Evolutionary conservation across 2,113 vertebrate genomes (phyloP).

Genomic region (Aptenodytes patagonicus): DNA sequence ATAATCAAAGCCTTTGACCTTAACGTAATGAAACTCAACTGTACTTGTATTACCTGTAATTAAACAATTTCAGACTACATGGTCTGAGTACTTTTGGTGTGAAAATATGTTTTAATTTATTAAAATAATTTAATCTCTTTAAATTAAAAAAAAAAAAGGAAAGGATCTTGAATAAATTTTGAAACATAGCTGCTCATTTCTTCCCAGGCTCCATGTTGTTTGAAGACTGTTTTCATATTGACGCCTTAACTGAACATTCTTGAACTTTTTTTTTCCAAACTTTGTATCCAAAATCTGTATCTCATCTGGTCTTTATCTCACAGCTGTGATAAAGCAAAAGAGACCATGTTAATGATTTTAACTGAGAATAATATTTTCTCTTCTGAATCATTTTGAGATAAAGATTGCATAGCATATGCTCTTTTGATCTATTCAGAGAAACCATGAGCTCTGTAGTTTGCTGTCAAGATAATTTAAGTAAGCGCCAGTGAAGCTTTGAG

Average conservation of each 20-base stretch:
- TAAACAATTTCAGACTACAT: not conserved
- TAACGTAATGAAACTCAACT: not conserved
- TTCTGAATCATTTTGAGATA: slow-evolving; percentile 55
- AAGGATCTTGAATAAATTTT: not conserved
- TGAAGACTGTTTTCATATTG: not conserved
- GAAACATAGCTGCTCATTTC: not conserved
- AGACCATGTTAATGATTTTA: slow-evolving; percentile 56
- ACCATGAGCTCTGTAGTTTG: not conserved
- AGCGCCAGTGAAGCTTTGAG: not conserved
- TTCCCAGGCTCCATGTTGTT: not conserved
- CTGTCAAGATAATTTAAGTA: slow-evolving; percentile 55
- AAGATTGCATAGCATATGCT: slow-evolving; percentile 14
- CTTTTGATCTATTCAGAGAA: slow-evolving; percentile 52
- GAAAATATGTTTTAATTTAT: not conserved
- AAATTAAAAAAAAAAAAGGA: not conserved
- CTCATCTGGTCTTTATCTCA: slow-evolving; percentile 38
- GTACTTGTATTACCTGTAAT: not conserved
- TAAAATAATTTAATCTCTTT: not conserved
- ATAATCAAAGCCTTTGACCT: not conserved
- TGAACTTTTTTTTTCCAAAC: not conserved
- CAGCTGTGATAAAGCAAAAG: slow-evolving; percentile 16
- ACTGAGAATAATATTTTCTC: slow-evolving; percentile 46
- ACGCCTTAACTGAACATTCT: not conserved
- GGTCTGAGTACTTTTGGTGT: not conserved
- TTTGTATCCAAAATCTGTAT: not conserved